These are phyloP conservation scores for Bellardia pandia DNA, from an alignment of 2,888 invertebrate species.

Conservation along the genomic window DNA sequence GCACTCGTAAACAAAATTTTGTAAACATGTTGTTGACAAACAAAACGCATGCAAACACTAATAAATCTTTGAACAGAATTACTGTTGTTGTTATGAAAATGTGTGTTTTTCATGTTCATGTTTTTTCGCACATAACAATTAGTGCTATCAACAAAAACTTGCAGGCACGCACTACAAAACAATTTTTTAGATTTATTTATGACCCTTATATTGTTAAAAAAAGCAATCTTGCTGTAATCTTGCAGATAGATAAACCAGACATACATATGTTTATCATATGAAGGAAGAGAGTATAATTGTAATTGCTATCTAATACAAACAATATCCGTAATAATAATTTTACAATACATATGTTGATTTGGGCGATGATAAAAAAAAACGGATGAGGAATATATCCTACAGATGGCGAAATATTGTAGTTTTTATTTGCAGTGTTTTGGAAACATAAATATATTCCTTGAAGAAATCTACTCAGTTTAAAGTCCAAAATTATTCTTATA, in stretches of 20 bases:
- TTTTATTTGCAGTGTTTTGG: background rate
- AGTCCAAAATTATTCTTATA: no score
- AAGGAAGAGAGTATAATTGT: background rate
- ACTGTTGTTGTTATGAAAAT: conserved; percentile 22
- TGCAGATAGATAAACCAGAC: background rate
- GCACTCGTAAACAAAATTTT: conserved; percentile 21
- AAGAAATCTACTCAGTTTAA: no score
- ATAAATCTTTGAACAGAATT: conserved; percentile 3
- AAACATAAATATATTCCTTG: no score
- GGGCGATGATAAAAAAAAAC: background rate
- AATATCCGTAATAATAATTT: conserved; percentile 10
- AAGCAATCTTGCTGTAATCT: no score
- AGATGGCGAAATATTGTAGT: background rate
- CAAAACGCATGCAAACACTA: conserved; percentile 6
- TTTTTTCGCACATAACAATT: conserved; percentile 48
- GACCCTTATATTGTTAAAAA: background rate
- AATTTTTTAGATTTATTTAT: conserved; percentile 10
- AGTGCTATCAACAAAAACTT: background rate
- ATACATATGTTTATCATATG: conserved; percentile 34
- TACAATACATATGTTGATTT: conserved; percentile 3
- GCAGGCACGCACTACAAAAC: background rate
- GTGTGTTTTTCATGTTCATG: conserved; percentile 3
- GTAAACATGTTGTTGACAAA: conserved; percentile 49
- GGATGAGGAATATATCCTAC: conserved; percentile 1
- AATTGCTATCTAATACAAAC: conserved; percentile 22